phyloP scores from a whole-genome alignment of 2,113 vertebrate species.

The Lepus europaeus region DNA sequence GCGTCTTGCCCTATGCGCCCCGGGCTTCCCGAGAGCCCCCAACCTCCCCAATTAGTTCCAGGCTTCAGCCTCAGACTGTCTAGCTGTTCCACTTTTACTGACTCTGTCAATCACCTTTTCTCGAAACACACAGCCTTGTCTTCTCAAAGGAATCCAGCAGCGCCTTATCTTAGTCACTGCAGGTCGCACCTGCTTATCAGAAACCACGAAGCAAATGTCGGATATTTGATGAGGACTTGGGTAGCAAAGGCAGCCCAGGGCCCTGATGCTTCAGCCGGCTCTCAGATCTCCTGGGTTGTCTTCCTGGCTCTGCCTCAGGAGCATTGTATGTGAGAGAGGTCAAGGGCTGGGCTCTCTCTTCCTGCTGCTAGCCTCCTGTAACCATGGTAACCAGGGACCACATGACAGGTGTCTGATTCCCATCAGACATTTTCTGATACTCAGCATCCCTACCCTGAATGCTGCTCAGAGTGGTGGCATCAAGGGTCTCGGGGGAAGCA shows the following conservation, averaged over 20 bases:
- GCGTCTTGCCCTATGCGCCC: neutral
- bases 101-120: neutral
- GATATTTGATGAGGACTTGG: neutral
- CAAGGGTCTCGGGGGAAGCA: slow-evolving; percentile 30
- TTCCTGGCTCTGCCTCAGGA: neutral
- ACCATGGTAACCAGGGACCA: slow-evolving; percentile 73
- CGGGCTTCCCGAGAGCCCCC: neutral
- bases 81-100: neutral
- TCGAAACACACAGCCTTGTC: neutral
- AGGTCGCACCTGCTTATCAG: neutral
- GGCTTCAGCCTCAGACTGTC: neutral
- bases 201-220: neutral
- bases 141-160: slow-evolving; percentile 31
- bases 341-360: slow-evolving; percentile 51
- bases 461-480: neutral
- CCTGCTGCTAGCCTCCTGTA: slow-evolving; percentile 51
- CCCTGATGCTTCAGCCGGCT: neutral
- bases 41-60: neutral
- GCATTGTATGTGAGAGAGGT: neutral
- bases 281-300: neutral
- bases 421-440: slow-evolving; percentile 44
- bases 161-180: slow-evolving; percentile 27
- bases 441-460: neutral
- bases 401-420: slow-evolving; percentile 62
- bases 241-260: neutral